Conservation (phyloP, 2,888 invertebrate species). For the Hirtodrosophila histrioides region DNA sequence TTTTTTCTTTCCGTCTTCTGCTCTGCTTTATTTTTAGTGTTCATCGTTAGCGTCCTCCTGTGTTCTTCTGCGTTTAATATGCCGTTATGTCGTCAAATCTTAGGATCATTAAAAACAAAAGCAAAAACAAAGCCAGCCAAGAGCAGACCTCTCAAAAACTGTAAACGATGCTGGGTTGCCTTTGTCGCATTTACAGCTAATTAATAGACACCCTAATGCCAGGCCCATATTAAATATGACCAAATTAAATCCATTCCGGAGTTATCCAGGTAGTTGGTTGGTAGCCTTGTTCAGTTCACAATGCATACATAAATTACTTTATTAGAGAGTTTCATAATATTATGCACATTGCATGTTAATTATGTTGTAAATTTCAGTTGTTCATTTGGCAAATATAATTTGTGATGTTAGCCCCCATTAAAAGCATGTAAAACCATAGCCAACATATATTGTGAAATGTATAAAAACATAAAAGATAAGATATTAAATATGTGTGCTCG, state of each 20-base stretch:
- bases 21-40: constrained; percentile 73
- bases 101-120: constrained; percentile 67
- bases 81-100: constrained; percentile 75
- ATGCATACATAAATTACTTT: constrained; percentile 25
- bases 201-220: constrained; percentile 65
- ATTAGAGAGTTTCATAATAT: constrained; percentile 35
- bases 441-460: constrained; percentile 44
- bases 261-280: constrained; percentile 18
- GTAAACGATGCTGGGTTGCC: constrained; percentile 36
- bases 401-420: constrained; percentile 51
- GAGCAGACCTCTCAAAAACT: constrained; percentile 32
- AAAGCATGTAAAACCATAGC: constrained; percentile 55
- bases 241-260: constrained; percentile 54
- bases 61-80: constrained; percentile 66
- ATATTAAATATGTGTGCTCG: constrained; percentile 7
- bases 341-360: constrained; percentile 45
- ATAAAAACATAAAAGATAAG: constrained; percentile 35
- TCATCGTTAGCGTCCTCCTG: constrained; percentile 55
- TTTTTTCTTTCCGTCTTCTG: constrained; percentile 41
- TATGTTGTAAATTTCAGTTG: constrained; percentile 52
- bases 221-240: constrained; percentile 52
- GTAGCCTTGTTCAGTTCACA: background rate
- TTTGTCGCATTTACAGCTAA: constrained; percentile 59
- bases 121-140: constrained; percentile 5
- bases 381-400: constrained; percentile 49